phyloP scores from a whole-genome alignment of 2,113 vertebrate genomes.

The Plectropomus leopardus region DNA sequence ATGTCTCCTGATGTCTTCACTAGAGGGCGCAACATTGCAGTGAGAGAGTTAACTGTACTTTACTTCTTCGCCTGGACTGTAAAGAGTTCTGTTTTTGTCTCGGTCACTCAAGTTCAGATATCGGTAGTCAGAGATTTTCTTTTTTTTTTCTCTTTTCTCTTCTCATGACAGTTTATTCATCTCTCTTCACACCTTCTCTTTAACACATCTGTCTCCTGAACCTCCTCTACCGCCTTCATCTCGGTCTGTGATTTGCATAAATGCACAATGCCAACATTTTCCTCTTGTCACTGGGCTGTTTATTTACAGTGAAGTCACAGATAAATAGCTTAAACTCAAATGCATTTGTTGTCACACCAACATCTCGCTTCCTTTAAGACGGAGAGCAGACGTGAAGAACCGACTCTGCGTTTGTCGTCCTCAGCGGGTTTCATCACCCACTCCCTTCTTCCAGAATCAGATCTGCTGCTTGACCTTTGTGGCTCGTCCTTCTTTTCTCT shows the following conservation, averaged over 20 bases:
- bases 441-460: conserved; percentile 6
- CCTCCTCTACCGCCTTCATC: neutral
- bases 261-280: too few relatives aligned
- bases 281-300: too few relatives aligned
- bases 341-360: neutral
- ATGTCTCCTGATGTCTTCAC: neutral
- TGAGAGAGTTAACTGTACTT: neutral
- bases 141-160: neutral
- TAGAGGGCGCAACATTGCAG: conserved; percentile 21
- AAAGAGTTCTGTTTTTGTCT: neutral
- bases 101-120: neutral
- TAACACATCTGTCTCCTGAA: neutral
- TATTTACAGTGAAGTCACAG: neutral
- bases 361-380: neutral
- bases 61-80: neutral
- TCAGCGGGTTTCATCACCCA: conserved; percentile 30
- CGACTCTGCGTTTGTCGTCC: neutral
- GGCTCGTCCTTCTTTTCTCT: neutral
- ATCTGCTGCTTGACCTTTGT: conserved; percentile 52
- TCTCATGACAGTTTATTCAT: neutral
- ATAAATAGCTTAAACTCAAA: neutral
- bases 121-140: neutral
- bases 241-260: too few relatives aligned
- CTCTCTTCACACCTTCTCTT: neutral
- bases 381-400: neutral